phyloP scores from a whole-genome alignment of 1,140 invertebrate species.

The Lucilia sericata region DNA sequence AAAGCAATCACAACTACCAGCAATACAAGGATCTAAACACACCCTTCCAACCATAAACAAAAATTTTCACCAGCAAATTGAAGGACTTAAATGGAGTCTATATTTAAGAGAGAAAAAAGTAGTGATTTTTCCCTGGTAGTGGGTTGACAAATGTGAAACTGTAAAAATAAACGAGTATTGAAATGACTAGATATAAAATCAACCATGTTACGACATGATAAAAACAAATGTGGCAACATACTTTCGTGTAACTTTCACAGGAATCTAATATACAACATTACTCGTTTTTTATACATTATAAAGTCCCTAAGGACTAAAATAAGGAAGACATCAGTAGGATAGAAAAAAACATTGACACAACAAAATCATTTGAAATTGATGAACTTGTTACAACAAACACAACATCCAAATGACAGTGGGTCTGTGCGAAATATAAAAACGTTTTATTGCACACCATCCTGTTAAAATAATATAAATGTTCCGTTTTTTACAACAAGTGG shows the following conservation, averaged over 20 bases:
- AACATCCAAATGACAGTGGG: no score
- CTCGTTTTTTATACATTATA: not conserved
- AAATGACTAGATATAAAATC: conserved; percentile 49
- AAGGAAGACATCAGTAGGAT: conserved; percentile 6
- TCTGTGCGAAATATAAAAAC: conserved; percentile 1
- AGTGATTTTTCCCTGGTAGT: conserved; percentile 44
- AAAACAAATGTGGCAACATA: conserved; percentile 33
- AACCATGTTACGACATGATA: conserved; percentile 40
- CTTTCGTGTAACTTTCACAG: not conserved
- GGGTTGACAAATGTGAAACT: conserved; percentile 60
- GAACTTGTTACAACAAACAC: conserved; percentile 54
- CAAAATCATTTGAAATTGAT: conserved; percentile 65
- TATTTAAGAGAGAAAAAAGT: not conserved
- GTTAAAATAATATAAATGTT: not conserved
- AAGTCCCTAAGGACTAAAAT: conserved; percentile 29
- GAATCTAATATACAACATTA: not conserved
- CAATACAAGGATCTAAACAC: not conserved
- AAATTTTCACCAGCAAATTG: not conserved
- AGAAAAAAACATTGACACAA: conserved; percentile 26
- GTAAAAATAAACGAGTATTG: conserved; percentile 64
- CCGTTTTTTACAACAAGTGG: conserved; percentile 30
- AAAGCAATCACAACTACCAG: not conserved
- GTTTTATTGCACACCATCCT: conserved; percentile 10
- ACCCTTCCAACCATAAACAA: not conserved
- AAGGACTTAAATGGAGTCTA: conserved; percentile 6